phyloP scores from a whole-genome alignment of 2,113 vertebrate species.

The Eira barbara region DNA sequence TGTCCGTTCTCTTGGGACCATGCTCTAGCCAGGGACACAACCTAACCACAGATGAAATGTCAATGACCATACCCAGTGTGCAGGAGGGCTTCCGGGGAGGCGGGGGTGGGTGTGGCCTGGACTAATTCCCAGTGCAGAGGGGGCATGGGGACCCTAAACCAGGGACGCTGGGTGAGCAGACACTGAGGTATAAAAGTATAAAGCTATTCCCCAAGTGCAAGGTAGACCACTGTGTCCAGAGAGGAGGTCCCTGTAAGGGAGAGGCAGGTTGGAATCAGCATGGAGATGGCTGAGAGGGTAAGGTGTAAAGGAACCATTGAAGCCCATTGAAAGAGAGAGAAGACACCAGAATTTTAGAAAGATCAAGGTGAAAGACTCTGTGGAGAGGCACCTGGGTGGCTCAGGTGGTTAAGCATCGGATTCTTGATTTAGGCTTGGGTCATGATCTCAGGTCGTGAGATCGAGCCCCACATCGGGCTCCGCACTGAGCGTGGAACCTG shows the following conservation, averaged over 20 bases:
- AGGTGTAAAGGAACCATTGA: background rate
- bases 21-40: background rate
- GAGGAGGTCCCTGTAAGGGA: background rate
- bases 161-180: background rate
- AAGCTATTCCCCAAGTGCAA: background rate
- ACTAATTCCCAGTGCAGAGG: background rate
- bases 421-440: background rate
- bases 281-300: no score
- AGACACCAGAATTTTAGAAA: background rate
- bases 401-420: background rate
- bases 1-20: background rate
- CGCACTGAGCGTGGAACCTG: background rate
- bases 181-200: no score
- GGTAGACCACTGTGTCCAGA: background rate
- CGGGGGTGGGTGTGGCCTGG: background rate
- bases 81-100: background rate
- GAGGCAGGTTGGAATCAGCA: background rate
- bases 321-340: background rate
- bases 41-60: background rate
- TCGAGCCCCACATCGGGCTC: background rate
- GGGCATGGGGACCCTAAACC: background rate
- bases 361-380: background rate
- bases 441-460: background rate
- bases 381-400: background rate
- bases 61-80: rapidly evolving